Evolutionary conservation across 1,140 invertebrate genomes (phyloP), one percentile per base, ranked within the genome.

Genomic region (Drosophila pectinifera): DNA sequence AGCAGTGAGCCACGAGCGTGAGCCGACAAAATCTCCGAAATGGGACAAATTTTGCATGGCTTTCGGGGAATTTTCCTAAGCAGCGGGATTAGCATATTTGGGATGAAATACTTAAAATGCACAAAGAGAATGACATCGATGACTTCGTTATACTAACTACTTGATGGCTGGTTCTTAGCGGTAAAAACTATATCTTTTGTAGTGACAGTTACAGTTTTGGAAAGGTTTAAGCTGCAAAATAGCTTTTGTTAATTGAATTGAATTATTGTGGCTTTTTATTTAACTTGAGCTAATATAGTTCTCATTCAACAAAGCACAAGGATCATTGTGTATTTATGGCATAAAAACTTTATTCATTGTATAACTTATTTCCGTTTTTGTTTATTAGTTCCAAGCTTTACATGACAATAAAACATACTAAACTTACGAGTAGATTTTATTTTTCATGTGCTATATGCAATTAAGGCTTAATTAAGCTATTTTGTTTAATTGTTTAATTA

Each of bases 41-140:
- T 78, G 51, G 81, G 62, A 86, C 81, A 84, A 74, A 49, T 56
- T 38, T 41, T 65, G 61, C 53, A 53, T 65, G 45, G 24, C 16
- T 41, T 65, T 49, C 45, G 64, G 64, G 45, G 46, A 64, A 34
- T 42, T 68, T 69, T 72, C 39, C 26, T 34, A 38, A n/a, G 65
- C n/a, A 72, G n/a, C 16, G 61, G 20, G 28, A 72, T 72, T 72
- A 57, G 68, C 68, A 72, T 72, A 57, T 48, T 51, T 56, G n/a
- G n/a, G 20, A 20, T 62, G 28, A 51, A 68, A 28, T 34, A 39
- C 34, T 61, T 24, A 59, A 42, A 28, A 18, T 31, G 5, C 36
- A 62, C 24, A 13, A 5, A 11, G 13, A 22, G 0, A 20, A 55
- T 57, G 41, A 41, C 6, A 11, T 4, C 13, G 20, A 20, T 22